Percentiles rank a stretch among this genome's conserved stretches.
phyloP scores from a whole-genome alignment of 1,140 invertebrate genomes.

The Cotesia typhae region DNA sequence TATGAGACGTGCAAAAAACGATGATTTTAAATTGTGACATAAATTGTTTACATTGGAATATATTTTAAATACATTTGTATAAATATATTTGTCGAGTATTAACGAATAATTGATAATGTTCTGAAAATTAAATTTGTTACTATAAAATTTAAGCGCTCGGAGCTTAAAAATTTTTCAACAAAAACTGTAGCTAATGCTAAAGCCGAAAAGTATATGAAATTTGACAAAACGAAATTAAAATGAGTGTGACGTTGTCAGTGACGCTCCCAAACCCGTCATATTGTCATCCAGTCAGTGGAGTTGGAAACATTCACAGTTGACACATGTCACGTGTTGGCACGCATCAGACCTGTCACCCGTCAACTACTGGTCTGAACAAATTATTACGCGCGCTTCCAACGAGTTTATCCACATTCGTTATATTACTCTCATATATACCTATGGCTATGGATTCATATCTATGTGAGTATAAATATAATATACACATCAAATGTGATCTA shows the following conservation, averaged over 20 bases:
- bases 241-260: slow-evolving; percentile 3
- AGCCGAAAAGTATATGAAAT: background rate
- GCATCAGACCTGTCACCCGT: slow-evolving; percentile 37
- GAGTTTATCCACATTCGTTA: background rate
- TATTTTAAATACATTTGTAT: no score
- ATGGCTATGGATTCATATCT: background rate
- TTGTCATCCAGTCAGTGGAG: slow-evolving; percentile 19
- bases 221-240: slow-evolving; percentile 7
- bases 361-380: slow-evolving; percentile 38
- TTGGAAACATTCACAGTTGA: slow-evolving; percentile 39
- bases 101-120: no score
- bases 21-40: no score
- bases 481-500: background rate
- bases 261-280: background rate
- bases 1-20: no score
- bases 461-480: slow-evolving; percentile 6
- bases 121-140: no score
- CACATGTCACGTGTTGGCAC: slow-evolving; percentile 38
- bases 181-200: no score
- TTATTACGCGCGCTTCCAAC: slow-evolving; percentile 34
- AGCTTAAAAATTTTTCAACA: no score
- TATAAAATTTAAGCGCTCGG: no score
- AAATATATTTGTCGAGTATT: no score
- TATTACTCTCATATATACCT: background rate
- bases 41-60: no score